A percentile compares a stretch with the other conserved stretches of the same genome.
Evolutionary conservation across 64 coral and sea anemone species (phyloP).

Genomic region (Exaiptasia diaphana): DNA sequence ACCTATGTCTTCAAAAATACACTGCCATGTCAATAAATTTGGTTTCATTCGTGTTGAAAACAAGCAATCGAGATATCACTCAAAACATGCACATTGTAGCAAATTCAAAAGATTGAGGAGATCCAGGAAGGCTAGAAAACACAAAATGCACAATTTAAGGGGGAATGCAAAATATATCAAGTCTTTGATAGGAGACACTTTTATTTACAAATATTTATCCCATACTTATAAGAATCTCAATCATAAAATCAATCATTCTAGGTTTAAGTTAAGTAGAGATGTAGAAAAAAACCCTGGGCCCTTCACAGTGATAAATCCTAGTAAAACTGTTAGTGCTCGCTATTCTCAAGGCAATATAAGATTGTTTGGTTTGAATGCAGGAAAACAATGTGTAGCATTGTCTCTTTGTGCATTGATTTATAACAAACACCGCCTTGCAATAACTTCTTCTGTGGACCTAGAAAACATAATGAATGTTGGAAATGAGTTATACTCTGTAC

Average conservation of each 20-base stretch:
- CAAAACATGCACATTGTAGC: neutral
- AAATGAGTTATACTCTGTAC: constrained; percentile 60
- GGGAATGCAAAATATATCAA: neutral
- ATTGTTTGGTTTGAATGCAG: constrained; percentile 44
- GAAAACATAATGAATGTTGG: constrained; percentile 43
- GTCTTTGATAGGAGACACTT: neutral
- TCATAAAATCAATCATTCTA: constrained; percentile 26
- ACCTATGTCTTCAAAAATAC: too few species aligned
- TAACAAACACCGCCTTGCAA: constrained; percentile 17
- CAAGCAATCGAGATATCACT: too few species aligned
- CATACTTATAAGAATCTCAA: constrained; percentile 55
- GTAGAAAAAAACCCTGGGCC: constrained; percentile 57
- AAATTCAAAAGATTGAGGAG: constrained; percentile 24
- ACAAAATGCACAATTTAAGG: neutral
- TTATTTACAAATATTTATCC: constrained; percentile 14
- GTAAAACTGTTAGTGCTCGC: constrained; percentile 28
- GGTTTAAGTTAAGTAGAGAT: constrained; percentile 34
- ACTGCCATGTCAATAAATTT: constrained; percentile 12
- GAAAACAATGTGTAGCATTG: constrained; percentile 39
- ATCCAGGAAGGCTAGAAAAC: neutral
- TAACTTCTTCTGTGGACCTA: constrained; percentile 14
- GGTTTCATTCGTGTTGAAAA: too few species aligned
- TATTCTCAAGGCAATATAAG: constrained; percentile 39
- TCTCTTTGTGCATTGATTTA: constrained; percentile 37
- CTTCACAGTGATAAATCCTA: constrained; percentile 11